Evolutionary conservation across 1,140 invertebrate species (phyloP), one percentile per base, ranked within the genome.

Genomic region (Episyrphus balteatus): DNA sequence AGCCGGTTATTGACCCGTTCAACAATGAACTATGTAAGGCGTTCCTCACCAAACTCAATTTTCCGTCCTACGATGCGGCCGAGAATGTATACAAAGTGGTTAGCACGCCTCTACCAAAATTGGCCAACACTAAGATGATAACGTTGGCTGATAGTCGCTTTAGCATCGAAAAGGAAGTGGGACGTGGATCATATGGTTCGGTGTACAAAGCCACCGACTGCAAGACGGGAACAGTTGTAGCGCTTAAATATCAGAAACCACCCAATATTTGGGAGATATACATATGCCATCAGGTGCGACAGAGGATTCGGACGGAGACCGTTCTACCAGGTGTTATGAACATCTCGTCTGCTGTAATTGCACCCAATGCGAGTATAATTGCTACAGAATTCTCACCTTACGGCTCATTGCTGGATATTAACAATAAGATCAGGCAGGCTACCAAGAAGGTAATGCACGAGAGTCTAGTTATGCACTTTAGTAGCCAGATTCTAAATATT

Each of bases 401-500:
- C 56, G 88, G 88, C 39, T 91, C 86, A 17, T 66, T 94, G 37
- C 71, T 93, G 49, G 79, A 85, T 60, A 77, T 86, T 33, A 78
- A 83, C 1, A 89, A 89, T 61, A 76, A 79, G 64, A 72, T 85
- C 12, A 81, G 80, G 59, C 71, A 77, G 56, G 79, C 77, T 49
- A 79, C 79, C 17, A 79, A 75, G 41, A 82, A 83, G 64, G 75
- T 77, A 44, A 75, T 85, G 62, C 74, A 76, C 57, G 81, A 92
- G 64, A 73, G 75, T 37, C 70, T 93, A 40, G 82, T 82, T 11
- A 80, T 90, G 61, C 83, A 86, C 53, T 88, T 95, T 59, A 84
- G 84, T 2, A 81, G 88, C 40, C 91, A 98, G 69, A 83, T 98
- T 67, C 71, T 97, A 44, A 77, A 86, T 46, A 91, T 95, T 43